Evolutionary conservation across 2,113 vertebrate species (phyloP).

Genomic region (Varanus salvator): DNA sequence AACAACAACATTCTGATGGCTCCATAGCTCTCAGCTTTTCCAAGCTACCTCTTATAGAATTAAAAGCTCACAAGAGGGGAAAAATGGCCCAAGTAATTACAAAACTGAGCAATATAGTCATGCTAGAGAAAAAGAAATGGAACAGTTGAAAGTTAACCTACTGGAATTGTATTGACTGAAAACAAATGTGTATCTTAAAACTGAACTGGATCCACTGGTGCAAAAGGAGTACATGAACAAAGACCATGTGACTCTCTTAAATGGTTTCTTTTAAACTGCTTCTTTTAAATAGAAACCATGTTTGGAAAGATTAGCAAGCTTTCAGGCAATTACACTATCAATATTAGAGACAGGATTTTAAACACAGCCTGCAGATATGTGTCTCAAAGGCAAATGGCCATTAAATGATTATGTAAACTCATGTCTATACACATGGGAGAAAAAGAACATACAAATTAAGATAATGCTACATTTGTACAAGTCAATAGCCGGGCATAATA

Average conservation of each 20-base stretch:
- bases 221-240: constrained; percentile 21
- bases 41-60: not conserved
- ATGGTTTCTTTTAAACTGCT: not conserved
- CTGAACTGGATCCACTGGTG: not conserved
- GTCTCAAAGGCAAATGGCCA: constrained; percentile 45
- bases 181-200: not conserved
- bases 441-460: constrained; percentile 49
- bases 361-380: constrained; percentile 33
- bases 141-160: not conserved
- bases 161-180: not conserved
- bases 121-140: not conserved
- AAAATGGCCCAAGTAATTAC: not conserved
- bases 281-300: constrained; percentile 44
- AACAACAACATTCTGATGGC: too few relatives aligned
- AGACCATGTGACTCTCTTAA: constrained; percentile 35
- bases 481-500: not conserved
- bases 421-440: constrained; percentile 41
- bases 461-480: constrained; percentile 8
- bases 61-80: not conserved
- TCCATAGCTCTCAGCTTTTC: too few relatives aligned
- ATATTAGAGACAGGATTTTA: constrained; percentile 20
- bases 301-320: constrained; percentile 55
- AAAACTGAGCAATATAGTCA: not conserved
- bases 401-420: constrained; percentile 54
- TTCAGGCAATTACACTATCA: constrained; percentile 56